phyloP scores from a whole-genome alignment of 2,797 vertebrate species.

The Glyptemys insculpta region DNA sequence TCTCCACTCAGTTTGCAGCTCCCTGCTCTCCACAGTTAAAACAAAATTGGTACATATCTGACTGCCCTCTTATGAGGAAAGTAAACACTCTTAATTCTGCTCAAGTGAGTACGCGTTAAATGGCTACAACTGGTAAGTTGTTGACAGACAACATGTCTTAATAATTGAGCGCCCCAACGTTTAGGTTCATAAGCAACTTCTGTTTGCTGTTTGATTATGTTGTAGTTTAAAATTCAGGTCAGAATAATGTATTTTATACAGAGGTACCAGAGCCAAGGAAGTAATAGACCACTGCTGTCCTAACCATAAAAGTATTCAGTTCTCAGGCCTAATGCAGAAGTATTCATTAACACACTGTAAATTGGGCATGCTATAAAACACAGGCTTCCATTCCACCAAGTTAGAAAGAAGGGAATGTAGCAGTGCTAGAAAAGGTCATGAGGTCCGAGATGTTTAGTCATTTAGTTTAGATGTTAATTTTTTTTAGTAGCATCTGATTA shows the following conservation, averaged over 20 bases:
- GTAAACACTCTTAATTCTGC: constrained; percentile 94
- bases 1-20: constrained; percentile 87
- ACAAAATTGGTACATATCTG: constrained; percentile 92
- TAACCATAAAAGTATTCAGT: constrained; percentile 58
- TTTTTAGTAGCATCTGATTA: constrained; percentile 29
- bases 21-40: constrained; percentile 88
- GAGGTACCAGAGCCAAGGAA: constrained; percentile 60
- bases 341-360: constrained; percentile 76
- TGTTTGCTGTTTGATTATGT: constrained; percentile 3
- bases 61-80: constrained; percentile 92
- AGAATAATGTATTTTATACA: constrained; percentile 64
- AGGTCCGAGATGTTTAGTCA: constrained; percentile 59
- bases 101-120: constrained; percentile 85
- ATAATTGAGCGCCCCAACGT: constrained; percentile 18
- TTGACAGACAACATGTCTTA: constrained; percentile 76
- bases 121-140: constrained; percentile 81
- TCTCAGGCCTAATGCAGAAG: constrained; percentile 37
- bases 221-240: constrained; percentile 73
- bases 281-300: constrained; percentile 59
- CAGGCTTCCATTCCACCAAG: constrained; percentile 55
- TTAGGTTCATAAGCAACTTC: constrained; percentile 58
- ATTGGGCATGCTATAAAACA: constrained; percentile 77
- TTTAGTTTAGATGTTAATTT: constrained; percentile 73
- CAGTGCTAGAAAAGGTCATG: constrained; percentile 33
- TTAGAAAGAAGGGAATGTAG: constrained; percentile 24